Evolutionary conservation across 2,797 vertebrate species (phyloP), one percentile per base, ranked within the genome.

Genomic region (Myioborus melanocephalus): DNA sequence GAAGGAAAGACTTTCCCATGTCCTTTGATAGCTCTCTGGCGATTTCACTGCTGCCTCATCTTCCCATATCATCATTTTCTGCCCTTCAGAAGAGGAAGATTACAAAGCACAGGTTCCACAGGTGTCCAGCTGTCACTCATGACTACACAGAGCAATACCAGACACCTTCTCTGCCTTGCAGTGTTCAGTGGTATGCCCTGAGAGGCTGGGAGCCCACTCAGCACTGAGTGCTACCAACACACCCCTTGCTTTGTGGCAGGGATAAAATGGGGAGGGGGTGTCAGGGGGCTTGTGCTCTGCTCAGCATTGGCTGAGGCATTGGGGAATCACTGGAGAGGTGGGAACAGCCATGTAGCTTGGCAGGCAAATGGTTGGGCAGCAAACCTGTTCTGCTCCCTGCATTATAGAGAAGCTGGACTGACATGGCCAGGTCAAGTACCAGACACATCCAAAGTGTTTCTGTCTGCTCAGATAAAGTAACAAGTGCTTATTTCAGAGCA

Each of bases 281-380:
- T 32, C 6, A 9, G 17, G 22, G 32, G 10, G 4, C 8, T 49
- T 0, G 0, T 83, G 18, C 20, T 13, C 47, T 34, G n/a, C 39
- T 55, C 59, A 49, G 34, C 41, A 12, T 27, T 50, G 35, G 3
- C n/a, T 50, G 77, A 83, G 37, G 49, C 47, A 68, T 5, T 22
- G 34, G 24, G 8, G 26, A n/a, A 17, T 52, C 3, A 0, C 61
- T 68, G 75, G 46, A 76, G 28, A 69, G 14, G 4, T 28, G 41
- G 30, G 50, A 72, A 35, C 3, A 34, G 27, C 12, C 56, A 22
- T 0, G 0, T 4, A 32, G 13, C 20, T 66, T 46, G 68, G 43
- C 32, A 65, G 56, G 35, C 2, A 68, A 85, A 27, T 0, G 9
- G 4, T 6, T 61, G 60, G 43, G 43, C 50, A 73, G 47, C 22